phyloP scores from a whole-genome alignment of 2,888 invertebrate genomes.

The Polylopha cassiicola region DNA sequence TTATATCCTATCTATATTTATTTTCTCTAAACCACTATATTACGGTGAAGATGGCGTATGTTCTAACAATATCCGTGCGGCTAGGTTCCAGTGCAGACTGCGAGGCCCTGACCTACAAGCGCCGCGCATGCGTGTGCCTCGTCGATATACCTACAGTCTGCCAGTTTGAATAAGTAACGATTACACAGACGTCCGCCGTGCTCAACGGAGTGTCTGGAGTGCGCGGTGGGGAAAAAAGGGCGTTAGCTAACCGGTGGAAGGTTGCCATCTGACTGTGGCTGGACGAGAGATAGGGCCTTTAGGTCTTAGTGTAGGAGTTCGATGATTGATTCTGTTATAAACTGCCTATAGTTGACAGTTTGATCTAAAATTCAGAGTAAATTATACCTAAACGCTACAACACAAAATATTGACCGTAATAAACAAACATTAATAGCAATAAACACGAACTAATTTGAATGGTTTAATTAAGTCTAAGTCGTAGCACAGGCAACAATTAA shows the following conservation, averaged over 20 bases:
- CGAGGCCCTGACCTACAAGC: constrained; percentile 67
- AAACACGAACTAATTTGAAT: too few relatives aligned
- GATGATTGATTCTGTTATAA: constrained; percentile 48
- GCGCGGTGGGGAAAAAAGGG: constrained; percentile 37
- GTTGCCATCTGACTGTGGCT: constrained; percentile 8
- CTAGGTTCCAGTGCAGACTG: constrained; percentile 63
- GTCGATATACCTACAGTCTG: constrained; percentile 51
- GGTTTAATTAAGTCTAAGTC: too few relatives aligned
- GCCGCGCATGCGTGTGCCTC: constrained; percentile 64
- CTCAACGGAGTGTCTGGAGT: constrained; percentile 55
- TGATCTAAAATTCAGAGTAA: constrained; percentile 8
- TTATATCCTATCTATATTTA: constrained; percentile 31
- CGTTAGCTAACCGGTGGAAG: constrained; percentile 31
- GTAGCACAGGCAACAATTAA: too few relatives aligned
- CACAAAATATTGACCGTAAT: too few relatives aligned
- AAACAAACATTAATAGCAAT: too few relatives aligned
- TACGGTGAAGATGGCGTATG: constrained; percentile 43
- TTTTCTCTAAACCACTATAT: constrained; percentile 26
- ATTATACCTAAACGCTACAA: too few relatives aligned
- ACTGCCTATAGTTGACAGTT: constrained; percentile 15
- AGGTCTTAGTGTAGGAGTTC: constrained; percentile 19
- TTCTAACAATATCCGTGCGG: constrained; percentile 55
- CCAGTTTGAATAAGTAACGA: constrained; percentile 66
- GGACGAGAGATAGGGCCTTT: constrained; percentile 29
- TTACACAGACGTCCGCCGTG: constrained; percentile 55